These are phyloP conservation scores for Tromatobia lineatoria DNA, from an alignment of 2,888 invertebrate genomes.

Conservation along the genomic window DNA sequence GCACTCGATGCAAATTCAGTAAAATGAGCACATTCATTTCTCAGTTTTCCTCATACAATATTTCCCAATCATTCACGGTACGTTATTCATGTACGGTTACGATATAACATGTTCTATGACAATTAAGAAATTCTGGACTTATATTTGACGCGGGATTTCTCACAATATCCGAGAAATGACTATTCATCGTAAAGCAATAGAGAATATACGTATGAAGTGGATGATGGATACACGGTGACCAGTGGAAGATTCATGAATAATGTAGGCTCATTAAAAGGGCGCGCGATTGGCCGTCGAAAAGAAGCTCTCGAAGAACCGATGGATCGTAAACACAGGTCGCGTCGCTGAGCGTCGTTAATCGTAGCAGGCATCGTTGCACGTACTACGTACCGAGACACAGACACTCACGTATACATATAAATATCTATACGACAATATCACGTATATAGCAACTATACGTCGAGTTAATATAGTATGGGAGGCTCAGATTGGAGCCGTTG, in stretches of 20 bases:
- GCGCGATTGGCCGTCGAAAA: constrained; percentile 65
- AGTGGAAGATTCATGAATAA: constrained; percentile 64
- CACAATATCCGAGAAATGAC: background rate
- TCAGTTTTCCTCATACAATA: background rate
- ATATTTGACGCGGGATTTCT: background rate
- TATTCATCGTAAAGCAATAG: constrained; percentile 2
- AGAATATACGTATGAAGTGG: background rate
- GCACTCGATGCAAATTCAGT: too few relatives aligned
- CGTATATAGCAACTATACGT: background rate
- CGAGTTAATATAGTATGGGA: background rate
- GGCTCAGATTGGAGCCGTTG: constrained; percentile 46
- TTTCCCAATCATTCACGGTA: background rate
- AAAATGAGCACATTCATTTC: too few relatives aligned
- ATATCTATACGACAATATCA: background rate
- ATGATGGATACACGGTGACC: constrained; percentile 41
- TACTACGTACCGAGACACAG: constrained; percentile 15
- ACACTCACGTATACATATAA: background rate
- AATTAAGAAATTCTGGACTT: constrained; percentile 6
- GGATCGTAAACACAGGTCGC: constrained; percentile 66
- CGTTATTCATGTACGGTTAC: background rate
- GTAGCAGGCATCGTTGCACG: constrained; percentile 53
- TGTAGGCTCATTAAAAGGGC: constrained; percentile 66
- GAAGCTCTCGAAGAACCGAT: constrained; percentile 61
- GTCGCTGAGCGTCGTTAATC: constrained; percentile 64
- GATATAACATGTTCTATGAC: background rate